Conservation (phyloP, 2,888 invertebrate species). For the Eupithecia centaureata region DNA sequence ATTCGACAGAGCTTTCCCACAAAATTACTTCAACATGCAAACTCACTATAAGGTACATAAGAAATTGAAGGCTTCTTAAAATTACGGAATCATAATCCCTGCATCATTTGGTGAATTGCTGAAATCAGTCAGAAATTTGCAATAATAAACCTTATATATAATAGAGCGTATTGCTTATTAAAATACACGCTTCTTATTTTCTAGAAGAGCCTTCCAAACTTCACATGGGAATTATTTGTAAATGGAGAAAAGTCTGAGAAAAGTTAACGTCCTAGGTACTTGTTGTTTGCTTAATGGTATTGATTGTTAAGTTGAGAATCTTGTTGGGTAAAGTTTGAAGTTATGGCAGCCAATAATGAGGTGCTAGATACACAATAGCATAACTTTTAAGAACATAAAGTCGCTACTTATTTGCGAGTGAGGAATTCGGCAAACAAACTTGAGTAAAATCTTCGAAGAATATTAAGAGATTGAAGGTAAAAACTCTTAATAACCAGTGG, state of each 20-base stretch:
- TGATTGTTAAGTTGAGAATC: slow-evolving; percentile 1
- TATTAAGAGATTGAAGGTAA: slow-evolving; percentile 20
- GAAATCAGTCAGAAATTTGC: neutral
- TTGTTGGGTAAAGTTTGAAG: neutral
- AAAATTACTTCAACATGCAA: neutral
- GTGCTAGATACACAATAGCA: neutral
- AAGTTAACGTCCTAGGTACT: slow-evolving; percentile 4
- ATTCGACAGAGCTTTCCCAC: neutral
- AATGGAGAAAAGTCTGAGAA: slow-evolving; percentile 13
- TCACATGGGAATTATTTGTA: neutral
- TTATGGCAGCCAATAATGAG: neutral
- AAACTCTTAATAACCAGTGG: slow-evolving; percentile 30
- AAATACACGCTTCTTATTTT: neutral
- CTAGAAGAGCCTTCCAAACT: slow-evolving; percentile 18
- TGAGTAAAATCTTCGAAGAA: slow-evolving; percentile 7
- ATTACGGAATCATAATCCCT: neutral
- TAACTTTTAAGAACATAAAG: neutral
- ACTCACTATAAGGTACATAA: too few relatives aligned
- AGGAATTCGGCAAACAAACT: neutral
- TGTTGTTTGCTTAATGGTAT: slow-evolving; percentile 16
- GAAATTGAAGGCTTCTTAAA: too few relatives aligned
- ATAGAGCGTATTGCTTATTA: neutral
- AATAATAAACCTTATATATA: too few relatives aligned
- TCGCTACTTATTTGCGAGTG: neutral
- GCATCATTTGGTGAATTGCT: neutral